phyloP scores from a whole-genome alignment of 2,888 invertebrate species.

The Piscicola geometra region DNA sequence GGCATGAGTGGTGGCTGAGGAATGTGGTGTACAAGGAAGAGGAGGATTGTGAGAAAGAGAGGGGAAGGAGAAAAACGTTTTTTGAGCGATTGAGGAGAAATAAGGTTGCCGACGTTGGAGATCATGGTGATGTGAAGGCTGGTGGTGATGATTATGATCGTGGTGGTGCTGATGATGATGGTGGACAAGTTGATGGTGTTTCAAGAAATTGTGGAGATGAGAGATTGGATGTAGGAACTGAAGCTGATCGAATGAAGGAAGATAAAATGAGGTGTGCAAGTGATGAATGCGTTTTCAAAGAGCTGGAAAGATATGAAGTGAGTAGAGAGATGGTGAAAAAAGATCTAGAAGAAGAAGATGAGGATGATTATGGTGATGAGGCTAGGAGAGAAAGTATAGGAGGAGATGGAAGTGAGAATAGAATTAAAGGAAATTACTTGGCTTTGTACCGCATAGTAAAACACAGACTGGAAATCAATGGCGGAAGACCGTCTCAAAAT shows the following conservation, averaged over 20 bases:
- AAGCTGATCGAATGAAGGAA: too few relatives aligned
- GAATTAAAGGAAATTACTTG: background rate
- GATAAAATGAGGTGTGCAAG: background rate
- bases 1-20: background rate
- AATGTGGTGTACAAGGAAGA: background rate
- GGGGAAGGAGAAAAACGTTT: background rate
- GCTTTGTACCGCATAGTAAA: conserved; percentile 11
- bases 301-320: background rate
- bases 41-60: background rate
- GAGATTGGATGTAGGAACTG: too few relatives aligned
- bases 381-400: too few relatives aligned
- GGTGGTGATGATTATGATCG: too few relatives aligned
- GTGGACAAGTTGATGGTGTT: background rate
- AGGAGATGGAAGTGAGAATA: too few relatives aligned
- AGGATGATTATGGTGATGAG: too few relatives aligned
- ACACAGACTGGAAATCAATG: background rate
- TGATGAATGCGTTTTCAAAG: background rate
- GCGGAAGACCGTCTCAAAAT: too few relatives aligned
- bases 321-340: conserved; percentile 10
- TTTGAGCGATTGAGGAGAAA: too few relatives aligned
- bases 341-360: background rate
- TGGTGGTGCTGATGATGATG: too few relatives aligned
- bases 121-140: too few relatives aligned
- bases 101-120: too few relatives aligned
- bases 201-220: background rate